phyloP scores from a whole-genome alignment of 1,140 invertebrate genomes.

The Ceratosolen solmsi region DNA sequence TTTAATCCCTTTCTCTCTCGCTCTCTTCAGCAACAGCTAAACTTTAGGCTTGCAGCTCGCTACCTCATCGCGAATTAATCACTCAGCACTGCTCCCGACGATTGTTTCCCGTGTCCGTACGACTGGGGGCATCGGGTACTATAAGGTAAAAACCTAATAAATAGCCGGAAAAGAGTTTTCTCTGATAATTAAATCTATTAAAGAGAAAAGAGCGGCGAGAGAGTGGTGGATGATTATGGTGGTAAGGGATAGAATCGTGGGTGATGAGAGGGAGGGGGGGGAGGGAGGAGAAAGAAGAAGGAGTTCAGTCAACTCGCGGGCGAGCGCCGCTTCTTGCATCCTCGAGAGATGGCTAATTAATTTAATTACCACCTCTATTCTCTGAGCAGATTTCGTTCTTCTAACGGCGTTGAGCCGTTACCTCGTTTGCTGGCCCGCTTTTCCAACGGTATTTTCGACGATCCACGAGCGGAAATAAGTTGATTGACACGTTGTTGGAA shows the following conservation, averaged over 20 bases:
- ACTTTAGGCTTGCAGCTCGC: constrained; percentile 55
- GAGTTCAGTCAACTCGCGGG: constrained; percentile 31
- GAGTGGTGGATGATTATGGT: constrained; percentile 23
- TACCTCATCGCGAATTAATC: constrained; percentile 58
- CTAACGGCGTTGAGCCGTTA: not conserved
- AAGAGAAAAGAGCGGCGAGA: constrained; percentile 27
- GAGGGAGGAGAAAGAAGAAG: constrained; percentile 14
- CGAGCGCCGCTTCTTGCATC: constrained; percentile 61
- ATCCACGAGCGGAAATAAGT: not conserved
- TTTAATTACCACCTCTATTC: constrained; percentile 67
- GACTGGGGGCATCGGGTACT: not conserved
- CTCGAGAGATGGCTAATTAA: constrained; percentile 70
- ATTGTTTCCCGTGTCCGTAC: constrained; percentile 54
- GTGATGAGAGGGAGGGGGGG: constrained; percentile 24
- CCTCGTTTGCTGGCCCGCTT: constrained; percentile 14
- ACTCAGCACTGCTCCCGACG: constrained; percentile 55
- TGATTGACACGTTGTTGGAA: not conserved
- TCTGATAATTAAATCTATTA: constrained; percentile 62
- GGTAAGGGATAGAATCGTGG: constrained; percentile 17
- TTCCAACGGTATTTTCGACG: not conserved
- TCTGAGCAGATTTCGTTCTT: constrained; percentile 39
- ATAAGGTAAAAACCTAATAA: constrained; percentile 63
- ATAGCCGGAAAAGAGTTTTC: constrained; percentile 60
- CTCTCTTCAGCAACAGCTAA: constrained; percentile 51
- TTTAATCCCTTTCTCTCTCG: constrained; percentile 1